Percentiles rank a stretch among this genome's conserved stretches.
Evolutionary conservation across 2,888 invertebrate genomes (phyloP).

Genomic region (Dasypogon diadema): DNA sequence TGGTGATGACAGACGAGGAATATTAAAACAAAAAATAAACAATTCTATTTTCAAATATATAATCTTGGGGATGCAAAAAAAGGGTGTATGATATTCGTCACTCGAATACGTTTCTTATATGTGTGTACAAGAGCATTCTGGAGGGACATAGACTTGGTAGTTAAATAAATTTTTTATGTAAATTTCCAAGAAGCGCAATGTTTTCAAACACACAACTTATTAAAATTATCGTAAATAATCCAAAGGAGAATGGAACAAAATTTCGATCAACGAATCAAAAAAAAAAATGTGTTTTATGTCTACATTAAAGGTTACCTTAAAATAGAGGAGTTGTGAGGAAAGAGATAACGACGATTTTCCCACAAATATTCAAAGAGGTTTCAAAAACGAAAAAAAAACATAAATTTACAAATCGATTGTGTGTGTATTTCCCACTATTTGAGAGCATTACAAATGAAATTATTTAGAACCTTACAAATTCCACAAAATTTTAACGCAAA

Average conservation of each 20-base stretch:
- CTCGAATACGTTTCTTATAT: too few species aligned
- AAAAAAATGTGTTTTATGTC: conserved; percentile 28
- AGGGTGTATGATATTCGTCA: too few species aligned
- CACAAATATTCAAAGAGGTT: conserved; percentile 51
- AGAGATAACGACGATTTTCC: conserved; percentile 7
- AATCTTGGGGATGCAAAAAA: too few species aligned
- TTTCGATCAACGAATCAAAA: conserved; percentile 54
- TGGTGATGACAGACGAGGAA: too few species aligned
- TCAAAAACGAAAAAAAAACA: conserved; percentile 55
- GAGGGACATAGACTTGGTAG: conserved; percentile 68
- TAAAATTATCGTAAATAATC: conserved; percentile 28
- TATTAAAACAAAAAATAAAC: too few species aligned
- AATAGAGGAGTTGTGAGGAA: conserved; percentile 3
- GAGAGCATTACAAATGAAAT: conserved; percentile 43
- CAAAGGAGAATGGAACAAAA: conserved; percentile 24
- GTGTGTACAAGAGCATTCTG: conserved; percentile 58
- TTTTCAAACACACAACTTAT: neutral
- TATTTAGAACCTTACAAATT: conserved; percentile 40
- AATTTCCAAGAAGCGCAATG: neutral
- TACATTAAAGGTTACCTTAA: neutral
- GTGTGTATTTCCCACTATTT: conserved; percentile 37
- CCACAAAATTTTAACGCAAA: conserved; percentile 27
- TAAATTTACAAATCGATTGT: conserved; percentile 45
- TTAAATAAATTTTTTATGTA: conserved; percentile 58
- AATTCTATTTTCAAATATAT: too few species aligned